A percentile compares a stretch with the other conserved stretches of the same genome.
phyloP scores from a whole-genome alignment of 2,113 vertebrate genomes.

The Motacilla alba region DNA sequence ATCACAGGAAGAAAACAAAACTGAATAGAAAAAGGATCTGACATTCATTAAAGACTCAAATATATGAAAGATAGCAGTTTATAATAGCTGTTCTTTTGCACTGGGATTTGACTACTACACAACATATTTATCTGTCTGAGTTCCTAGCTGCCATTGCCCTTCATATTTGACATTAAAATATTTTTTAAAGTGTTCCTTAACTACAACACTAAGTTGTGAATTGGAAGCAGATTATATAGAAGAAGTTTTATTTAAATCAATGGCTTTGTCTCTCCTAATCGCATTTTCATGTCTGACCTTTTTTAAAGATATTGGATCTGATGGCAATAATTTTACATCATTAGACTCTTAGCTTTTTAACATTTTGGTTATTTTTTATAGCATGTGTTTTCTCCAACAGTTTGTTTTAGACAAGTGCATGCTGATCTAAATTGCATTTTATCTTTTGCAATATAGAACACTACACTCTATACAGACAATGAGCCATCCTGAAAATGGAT shows the following conservation, averaged over 20 bases:
- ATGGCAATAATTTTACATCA: not conserved
- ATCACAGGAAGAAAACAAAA: not conserved
- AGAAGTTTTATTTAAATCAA: not conserved
- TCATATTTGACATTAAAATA: not conserved
- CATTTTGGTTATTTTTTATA: not conserved
- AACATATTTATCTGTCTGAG: not conserved
- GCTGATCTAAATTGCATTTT: not conserved
- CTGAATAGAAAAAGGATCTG: not conserved
- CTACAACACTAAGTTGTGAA: not conserved
- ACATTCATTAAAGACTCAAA: not conserved
- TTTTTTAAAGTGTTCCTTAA: not conserved
- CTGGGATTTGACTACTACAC: not conserved
- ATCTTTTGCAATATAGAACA: not conserved
- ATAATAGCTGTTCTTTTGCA: not conserved
- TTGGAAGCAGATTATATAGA: not conserved
- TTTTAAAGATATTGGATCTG: not conserved
- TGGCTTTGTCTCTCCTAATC: not conserved
- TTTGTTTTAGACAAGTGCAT: not conserved
- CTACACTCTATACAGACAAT: not conserved
- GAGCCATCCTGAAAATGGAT: not conserved
- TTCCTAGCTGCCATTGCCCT: not conserved
- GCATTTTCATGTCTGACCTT: not conserved
- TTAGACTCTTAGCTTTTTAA: not conserved
- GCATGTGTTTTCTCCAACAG: fast-evolving
- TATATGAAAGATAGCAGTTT: not conserved